Evolutionary conservation across 2,888 invertebrate species (phyloP).

Genomic region (Harpalus rubripes): DNA sequence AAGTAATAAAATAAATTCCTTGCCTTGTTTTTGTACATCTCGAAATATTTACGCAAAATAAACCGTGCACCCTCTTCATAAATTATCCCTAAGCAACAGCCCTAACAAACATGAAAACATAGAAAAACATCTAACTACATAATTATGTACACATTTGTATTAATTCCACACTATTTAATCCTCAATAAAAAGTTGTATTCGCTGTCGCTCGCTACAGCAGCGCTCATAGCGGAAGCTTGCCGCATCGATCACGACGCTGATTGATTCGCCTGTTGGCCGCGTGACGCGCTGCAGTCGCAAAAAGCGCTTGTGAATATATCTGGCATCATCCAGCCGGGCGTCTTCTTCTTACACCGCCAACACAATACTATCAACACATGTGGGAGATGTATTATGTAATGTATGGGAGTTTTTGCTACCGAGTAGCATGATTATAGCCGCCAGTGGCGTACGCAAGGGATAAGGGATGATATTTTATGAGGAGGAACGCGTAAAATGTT

Average conservation of each 20-base stretch:
- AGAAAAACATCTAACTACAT: constrained; percentile 44
- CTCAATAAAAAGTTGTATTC: constrained; percentile 18
- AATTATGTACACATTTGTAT: constrained; percentile 39
- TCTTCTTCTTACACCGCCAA: constrained; percentile 28
- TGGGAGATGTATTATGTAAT: constrained; percentile 49
- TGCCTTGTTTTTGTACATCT: not conserved
- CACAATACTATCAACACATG: constrained; percentile 40
- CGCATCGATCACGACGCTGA: constrained; percentile 48
- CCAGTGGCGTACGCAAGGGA: constrained; percentile 11
- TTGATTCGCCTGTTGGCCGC: constrained; percentile 54
- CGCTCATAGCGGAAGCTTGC: constrained; percentile 27
- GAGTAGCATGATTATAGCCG: constrained; percentile 50
- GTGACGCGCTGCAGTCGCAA: constrained; percentile 47
- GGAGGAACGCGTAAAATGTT: not conserved
- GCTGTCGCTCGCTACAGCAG: constrained; percentile 14
- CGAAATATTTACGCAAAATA: not conserved
- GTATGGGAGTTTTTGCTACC: constrained; percentile 44
- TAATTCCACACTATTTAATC: constrained; percentile 50
- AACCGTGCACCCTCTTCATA: not conserved
- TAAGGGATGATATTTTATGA: not conserved
- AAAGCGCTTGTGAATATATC: constrained; percentile 44
- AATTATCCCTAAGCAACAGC: not conserved
- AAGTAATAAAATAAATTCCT: constrained; percentile 1
- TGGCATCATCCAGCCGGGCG: constrained; percentile 18
- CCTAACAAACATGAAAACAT: constrained; percentile 11